These are phyloP conservation scores for Mesorhabditis belari DNA, from an alignment of 2,888 invertebrate genomes.

Conservation along the genomic window DNA sequence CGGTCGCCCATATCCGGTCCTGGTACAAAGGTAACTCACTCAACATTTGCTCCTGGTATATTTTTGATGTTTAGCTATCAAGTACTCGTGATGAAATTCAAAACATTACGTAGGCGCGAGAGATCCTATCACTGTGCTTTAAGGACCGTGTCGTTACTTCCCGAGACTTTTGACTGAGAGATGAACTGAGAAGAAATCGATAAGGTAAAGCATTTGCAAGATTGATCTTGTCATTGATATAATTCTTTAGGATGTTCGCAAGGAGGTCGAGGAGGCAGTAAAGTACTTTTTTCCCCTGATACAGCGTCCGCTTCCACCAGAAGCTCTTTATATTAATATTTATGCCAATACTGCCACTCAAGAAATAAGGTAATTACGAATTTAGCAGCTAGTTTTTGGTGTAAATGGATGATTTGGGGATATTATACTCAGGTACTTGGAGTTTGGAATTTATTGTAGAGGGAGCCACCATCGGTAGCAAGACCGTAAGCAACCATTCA, in stretches of 20 bases:
- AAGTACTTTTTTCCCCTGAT: slow-evolving; percentile 72
- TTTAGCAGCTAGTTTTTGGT: not conserved
- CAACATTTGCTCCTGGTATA: slow-evolving; percentile 3
- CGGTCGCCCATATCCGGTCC: slow-evolving; percentile 99
- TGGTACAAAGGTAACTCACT: slow-evolving; percentile 69
- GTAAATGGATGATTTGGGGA: not conserved
- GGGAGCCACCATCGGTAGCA: slow-evolving; percentile 46
- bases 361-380: slow-evolving; percentile 16
- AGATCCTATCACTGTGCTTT: slow-evolving; percentile 90
- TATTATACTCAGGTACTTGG: not conserved
- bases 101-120: slow-evolving; percentile 87
- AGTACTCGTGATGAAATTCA: slow-evolving; percentile 89
- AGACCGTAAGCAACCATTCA: slow-evolving; percentile 41
- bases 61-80: slow-evolving; percentile 56
- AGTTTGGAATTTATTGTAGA: slow-evolving; percentile 6
- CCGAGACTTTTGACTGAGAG: slow-evolving; percentile 70
- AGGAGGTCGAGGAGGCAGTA: slow-evolving; percentile 77
- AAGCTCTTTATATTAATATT: slow-evolving; percentile 74
- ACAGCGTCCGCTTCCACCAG: slow-evolving; percentile 69
- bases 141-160: slow-evolving; percentile 77
- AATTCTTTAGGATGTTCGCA: slow-evolving; percentile 66
- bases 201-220: slow-evolving; percentile 13
- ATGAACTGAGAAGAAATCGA: slow-evolving; percentile 74
- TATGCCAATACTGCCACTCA: slow-evolving; percentile 59
- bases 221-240: not conserved